phyloP scores from a whole-genome alignment of 2,797 vertebrate species.

The Gorsachius magnificus region DNA sequence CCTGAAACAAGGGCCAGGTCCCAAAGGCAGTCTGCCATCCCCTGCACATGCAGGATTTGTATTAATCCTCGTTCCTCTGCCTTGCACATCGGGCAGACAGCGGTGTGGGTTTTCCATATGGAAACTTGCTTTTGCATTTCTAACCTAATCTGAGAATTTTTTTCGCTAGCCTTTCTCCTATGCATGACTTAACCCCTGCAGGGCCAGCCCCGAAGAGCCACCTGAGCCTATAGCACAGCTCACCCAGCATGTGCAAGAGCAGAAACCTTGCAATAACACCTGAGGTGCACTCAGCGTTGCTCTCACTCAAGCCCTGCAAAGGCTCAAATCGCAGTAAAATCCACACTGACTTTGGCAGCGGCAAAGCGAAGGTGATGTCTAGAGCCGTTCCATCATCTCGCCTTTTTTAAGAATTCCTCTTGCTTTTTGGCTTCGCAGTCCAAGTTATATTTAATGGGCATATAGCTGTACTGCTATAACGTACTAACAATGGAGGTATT shows the following conservation, averaged over 20 bases:
- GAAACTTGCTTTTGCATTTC: neutral
- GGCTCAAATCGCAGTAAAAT: neutral
- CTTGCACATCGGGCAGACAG: neutral
- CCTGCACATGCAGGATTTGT: accelerated
- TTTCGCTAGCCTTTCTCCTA: neutral
- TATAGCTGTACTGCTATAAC: neutral
- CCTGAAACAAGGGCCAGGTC: neutral
- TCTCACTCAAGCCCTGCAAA: no score
- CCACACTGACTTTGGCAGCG: neutral
- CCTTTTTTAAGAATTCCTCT: neutral
- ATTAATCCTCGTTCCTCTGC: accelerated
- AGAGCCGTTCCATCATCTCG: neutral
- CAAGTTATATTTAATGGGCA: neutral
- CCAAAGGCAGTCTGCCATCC: neutral
- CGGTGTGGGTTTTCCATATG: accelerated
- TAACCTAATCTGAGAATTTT: neutral
- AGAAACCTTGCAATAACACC: neutral
- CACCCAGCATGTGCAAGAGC: neutral
- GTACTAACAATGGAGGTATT: neutral
- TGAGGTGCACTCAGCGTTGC: no score
- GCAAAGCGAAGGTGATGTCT: neutral
- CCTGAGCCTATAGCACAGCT: neutral
- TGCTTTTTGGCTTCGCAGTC: neutral
- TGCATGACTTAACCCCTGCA: neutral
- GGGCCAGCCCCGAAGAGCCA: neutral